Evolutionary conservation across 2,113 vertebrate genomes (phyloP), one percentile per base, ranked within the genome.

Genomic region (Platichthys stellatus): DNA sequence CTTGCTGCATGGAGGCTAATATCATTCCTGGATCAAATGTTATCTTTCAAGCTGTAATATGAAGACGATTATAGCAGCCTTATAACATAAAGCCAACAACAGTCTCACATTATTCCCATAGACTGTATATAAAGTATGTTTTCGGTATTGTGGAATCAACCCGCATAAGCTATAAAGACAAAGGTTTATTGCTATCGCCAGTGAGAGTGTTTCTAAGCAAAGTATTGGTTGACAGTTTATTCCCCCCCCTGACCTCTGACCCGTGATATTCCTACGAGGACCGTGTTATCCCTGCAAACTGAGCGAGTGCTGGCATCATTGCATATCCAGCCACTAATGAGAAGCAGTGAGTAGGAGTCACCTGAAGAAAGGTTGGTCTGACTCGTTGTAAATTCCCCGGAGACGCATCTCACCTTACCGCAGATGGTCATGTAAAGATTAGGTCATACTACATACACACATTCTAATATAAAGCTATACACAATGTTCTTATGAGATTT

Each of bases 311-410:
- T 69, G 71, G 70, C 63, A 54, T 82, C 75, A 72, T 57, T 13
- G 28, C 54, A 51, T 79, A 49, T 63, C 63, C 9, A 68, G 24
- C n/a, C 28, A 23, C 60, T 74, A 74, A 72, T 49, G 62, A 76
- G 63, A 72, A 81, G 18, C 74, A 79, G 31, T 66, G 64, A 18
- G 60, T 76, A 73, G 72, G 57, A 78, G 66, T 81, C 67, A 72
- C 60, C 54, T 69, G 54, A 49, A 72, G 60, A 67, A 80, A 65
- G 66, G 53, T 24, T 28, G 70, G 60, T 77, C 26, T 76, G 67
- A 76, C 58, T 69, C 18, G 6, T n/a, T 60, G 43, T 59, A 17
- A 81, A 58, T 43, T 43, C 69, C 23, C 65, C 14, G 9, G 74
- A 69, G 21, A 76, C 24, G 43, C 69, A 21, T 75, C 75, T 78